Conservation (phyloP, 2,113 vertebrate genomes). For the Lagenorhynchus albirostris region DNA sequence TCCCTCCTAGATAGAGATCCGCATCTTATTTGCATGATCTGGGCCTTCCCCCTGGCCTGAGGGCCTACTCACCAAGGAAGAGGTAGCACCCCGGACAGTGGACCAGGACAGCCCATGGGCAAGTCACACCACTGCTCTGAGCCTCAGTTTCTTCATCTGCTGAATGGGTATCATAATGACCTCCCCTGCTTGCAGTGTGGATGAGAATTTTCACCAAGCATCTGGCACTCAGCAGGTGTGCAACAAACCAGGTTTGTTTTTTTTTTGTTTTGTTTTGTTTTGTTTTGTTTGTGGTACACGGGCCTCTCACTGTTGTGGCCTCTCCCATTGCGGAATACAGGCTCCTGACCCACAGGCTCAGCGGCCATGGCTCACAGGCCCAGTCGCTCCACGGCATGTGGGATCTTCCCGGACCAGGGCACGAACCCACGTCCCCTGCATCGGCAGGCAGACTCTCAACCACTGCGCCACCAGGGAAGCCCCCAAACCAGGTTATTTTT, state of each 20-base stretch:
- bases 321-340: too few species aligned
- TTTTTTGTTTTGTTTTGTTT: too few species aligned
- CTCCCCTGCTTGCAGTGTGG: neutral
- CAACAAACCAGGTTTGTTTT: neutral
- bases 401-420: too few species aligned
- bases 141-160: neutral
- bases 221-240: neutral
- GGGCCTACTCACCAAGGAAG: neutral
- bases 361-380: too few species aligned
- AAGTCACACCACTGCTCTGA: neutral
- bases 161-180: neutral
- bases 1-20: neutral
- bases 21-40: neutral
- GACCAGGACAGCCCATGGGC: neutral
- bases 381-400: too few species aligned
- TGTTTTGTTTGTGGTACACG: too few species aligned
- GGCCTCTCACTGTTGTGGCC: too few species aligned
- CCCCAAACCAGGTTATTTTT: neutral
- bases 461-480: too few species aligned
- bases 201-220: neutral
- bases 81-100: too few species aligned
- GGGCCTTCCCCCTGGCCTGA: neutral
- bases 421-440: too few species aligned
- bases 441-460: too few species aligned
- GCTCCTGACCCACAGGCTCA: too few species aligned